phyloP scores from a whole-genome alignment of 53 echinoderm and acorn worm genomes.

The Astropecten irregularis region DNA sequence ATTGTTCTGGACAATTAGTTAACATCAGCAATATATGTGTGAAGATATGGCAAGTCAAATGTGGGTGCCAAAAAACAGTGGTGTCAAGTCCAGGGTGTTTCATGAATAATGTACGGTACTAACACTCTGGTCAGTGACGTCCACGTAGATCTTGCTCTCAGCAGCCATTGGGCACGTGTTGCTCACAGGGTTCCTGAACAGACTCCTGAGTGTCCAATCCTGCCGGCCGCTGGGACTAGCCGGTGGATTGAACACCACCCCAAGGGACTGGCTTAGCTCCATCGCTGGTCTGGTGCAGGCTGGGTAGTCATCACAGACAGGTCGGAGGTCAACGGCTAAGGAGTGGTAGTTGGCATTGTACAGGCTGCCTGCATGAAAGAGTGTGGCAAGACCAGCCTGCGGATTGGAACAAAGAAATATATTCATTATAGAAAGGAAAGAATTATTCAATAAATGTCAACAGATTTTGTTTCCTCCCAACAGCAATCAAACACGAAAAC shows the following conservation, averaged over 20 bases:
- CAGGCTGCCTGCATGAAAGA: constrained; percentile 85
- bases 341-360: constrained; percentile 99
- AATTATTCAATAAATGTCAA: too few relatives aligned
- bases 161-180: constrained; percentile 82
- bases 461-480: too few relatives aligned
- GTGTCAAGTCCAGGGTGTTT: too few relatives aligned
- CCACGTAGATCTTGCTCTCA: constrained; percentile 71
- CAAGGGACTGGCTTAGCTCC: constrained; percentile 83
- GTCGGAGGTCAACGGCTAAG: constrained; percentile 81
- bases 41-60: too few relatives aligned
- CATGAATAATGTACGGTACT: too few relatives aligned
- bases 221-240: constrained; percentile 30
- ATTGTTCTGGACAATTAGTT: too few relatives aligned
- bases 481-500: too few relatives aligned
- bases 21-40: too few relatives aligned
- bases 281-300: constrained; percentile 70
- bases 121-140: constrained; percentile 81
- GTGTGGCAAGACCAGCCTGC: constrained; percentile 89
- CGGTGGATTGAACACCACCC: constrained; percentile 78
- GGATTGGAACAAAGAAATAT: not conserved
- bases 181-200: constrained; percentile 69
- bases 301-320: constrained; percentile 76
- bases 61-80: too few relatives aligned
- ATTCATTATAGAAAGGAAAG: too few relatives aligned
- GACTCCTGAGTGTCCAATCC: constrained; percentile 74